Conservation (phyloP, 2,888 invertebrate species). For the Adelphocoris suturalis region DNA sequence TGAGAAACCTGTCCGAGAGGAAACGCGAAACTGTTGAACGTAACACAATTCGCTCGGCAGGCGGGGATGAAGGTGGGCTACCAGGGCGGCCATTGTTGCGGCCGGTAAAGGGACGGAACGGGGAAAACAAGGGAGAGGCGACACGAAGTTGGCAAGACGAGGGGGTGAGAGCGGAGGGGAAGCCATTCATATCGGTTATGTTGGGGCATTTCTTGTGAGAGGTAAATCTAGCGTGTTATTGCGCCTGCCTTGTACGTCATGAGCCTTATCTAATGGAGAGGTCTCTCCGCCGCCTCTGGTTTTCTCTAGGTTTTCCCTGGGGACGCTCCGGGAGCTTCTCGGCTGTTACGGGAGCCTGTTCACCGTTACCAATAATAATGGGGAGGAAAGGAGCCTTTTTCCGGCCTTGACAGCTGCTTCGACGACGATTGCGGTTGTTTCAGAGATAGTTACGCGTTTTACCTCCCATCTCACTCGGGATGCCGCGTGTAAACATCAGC, state of each 20-base stretch:
- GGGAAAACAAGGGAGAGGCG: neutral
- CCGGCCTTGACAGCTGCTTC: no score
- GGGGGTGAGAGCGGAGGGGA: neutral
- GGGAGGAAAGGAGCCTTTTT: no score
- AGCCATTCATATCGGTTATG: constrained; percentile 65
- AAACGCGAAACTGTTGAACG: constrained; percentile 34
- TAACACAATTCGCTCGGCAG: constrained; percentile 29
- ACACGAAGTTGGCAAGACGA: neutral
- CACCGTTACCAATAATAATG: constrained; percentile 6
- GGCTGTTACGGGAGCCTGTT: neutral
- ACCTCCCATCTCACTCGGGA: no score
- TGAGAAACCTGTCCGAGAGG: neutral
- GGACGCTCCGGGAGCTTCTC: neutral
- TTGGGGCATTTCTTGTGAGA: constrained; percentile 57
- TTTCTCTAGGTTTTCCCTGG: neutral
- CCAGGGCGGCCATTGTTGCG: neutral
- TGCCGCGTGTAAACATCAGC: no score
- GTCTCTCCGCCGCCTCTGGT: constrained; percentile 2
- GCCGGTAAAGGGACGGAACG: neutral
- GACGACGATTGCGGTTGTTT: no score
- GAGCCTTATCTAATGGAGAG: constrained; percentile 67
- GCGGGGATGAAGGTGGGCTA: neutral
- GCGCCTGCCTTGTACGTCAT: constrained; percentile 63
- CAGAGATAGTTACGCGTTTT: no score
- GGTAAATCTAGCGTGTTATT: constrained; percentile 68